Percentiles rank a stretch among this genome's conserved stretches.
phyloP scores from a whole-genome alignment of 2,888 invertebrate species.

The Anoplius nigerrimus region DNA sequence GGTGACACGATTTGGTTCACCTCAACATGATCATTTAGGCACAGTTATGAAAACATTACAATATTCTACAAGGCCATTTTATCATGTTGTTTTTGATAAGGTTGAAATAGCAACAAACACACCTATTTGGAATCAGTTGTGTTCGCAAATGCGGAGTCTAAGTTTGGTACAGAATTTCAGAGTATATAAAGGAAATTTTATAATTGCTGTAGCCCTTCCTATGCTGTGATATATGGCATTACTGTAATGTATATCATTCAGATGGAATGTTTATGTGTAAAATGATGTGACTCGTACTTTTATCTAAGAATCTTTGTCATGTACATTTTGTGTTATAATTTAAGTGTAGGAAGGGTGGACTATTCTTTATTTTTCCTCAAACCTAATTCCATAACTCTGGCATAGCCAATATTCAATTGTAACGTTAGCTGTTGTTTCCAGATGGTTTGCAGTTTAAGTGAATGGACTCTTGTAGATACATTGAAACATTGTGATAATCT shows the following conservation, averaged over 20 bases:
- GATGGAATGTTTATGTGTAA: too few species aligned
- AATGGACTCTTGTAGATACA: conserved; percentile 80
- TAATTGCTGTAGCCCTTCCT: not conserved
- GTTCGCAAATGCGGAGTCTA: conserved; percentile 78
- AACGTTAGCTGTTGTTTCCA: conserved; percentile 30
- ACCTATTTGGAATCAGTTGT: conserved; percentile 79
- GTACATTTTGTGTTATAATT: conserved; percentile 7
- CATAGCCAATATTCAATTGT: not conserved
- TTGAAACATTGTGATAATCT: conserved; percentile 79
- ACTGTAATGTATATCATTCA: not conserved
- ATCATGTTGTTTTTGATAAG: conserved; percentile 77
- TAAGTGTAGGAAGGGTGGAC: not conserved
- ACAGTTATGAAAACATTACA: conserved; percentile 75
- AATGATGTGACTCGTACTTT: too few species aligned
- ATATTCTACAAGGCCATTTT: conserved; percentile 75
- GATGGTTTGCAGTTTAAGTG: conserved; percentile 79
- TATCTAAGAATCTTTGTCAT: not conserved
- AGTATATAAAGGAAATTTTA: too few species aligned
- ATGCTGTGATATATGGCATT: not conserved
- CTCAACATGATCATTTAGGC: conserved; percentile 73
- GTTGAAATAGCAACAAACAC: conserved; percentile 77
- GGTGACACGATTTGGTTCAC: conserved; percentile 76
- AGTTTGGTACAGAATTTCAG: conserved; percentile 72
- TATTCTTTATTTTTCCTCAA: too few species aligned
- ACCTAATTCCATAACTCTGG: not conserved